phyloP scores from a whole-genome alignment of 2,113 vertebrate genomes.

The Oncorhynchus clarkii region DNA sequence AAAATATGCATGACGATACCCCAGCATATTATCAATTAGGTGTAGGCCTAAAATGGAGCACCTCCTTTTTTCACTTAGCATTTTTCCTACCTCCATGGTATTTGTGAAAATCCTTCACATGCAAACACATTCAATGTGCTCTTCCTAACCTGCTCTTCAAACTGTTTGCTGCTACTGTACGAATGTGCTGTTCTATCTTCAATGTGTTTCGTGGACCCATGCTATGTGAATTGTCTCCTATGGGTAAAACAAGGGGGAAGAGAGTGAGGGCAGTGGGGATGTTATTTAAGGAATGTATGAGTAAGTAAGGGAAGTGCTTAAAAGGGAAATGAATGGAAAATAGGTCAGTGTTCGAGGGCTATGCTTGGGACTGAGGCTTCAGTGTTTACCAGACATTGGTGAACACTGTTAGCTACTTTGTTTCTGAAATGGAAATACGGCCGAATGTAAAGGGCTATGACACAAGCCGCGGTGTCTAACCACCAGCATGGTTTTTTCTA shows the following conservation, averaged over 20 bases:
- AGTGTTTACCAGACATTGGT: constrained; percentile 9
- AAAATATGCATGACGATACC: constrained; percentile 3
- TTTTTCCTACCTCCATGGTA: constrained; percentile 20
- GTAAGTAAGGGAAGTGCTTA: constrained; percentile 29
- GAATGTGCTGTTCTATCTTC: constrained; percentile 5
- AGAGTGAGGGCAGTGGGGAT: background rate
- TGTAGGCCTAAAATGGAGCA: background rate
- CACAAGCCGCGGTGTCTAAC: constrained; percentile 18
- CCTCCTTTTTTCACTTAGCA: constrained; percentile 20
- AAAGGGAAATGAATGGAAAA: constrained; percentile 7
- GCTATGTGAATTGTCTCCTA: constrained; percentile 18
- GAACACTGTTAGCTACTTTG: constrained; percentile 22
- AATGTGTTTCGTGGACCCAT: constrained; percentile 29
- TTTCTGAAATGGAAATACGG: constrained; percentile 26
- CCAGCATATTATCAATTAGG: constrained; percentile 7
- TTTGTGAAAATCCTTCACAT: constrained; percentile 17
- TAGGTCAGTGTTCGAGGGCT: constrained; percentile 1
- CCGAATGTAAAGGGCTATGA: constrained; percentile 37
- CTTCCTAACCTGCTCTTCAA: constrained; percentile 4
- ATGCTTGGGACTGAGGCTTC: constrained; percentile 3
- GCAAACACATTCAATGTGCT: constrained; percentile 2
- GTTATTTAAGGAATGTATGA: constrained; percentile 21
- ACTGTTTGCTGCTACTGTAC: background rate
- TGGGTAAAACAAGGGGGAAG: background rate
- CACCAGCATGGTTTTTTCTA: constrained; percentile 42